Evolutionary conservation across 2,797 vertebrate species (phyloP).

Genomic region (Moxostoma hubbsi): DNA sequence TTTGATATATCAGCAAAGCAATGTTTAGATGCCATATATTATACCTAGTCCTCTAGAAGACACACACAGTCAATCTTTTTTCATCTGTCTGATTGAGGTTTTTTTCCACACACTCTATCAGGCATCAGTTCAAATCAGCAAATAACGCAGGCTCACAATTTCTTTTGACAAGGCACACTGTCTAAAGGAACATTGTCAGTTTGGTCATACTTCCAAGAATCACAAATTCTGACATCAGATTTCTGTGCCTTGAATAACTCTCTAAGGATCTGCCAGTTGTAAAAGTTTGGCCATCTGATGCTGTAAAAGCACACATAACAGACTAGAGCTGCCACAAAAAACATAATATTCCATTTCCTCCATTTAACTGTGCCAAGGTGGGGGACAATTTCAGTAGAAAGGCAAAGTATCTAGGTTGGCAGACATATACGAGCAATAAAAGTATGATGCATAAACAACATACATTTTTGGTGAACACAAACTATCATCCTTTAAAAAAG

Average conservation of each 20-base stretch:
- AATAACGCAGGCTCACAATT: conserved; percentile 27
- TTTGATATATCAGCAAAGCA: conserved; percentile 17
- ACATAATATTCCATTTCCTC: conserved; percentile 41
- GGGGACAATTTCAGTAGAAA: conserved; percentile 7
- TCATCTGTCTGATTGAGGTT: not conserved
- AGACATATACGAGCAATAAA: conserved; percentile 5
- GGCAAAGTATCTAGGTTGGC: conserved; percentile 8
- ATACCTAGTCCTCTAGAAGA: conserved; percentile 20
- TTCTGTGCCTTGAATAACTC: conserved; percentile 51
- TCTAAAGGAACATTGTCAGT: conserved; percentile 43
- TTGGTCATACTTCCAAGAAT: conserved; percentile 50
- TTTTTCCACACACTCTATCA: conserved; percentile 7
- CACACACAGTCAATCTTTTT: not conserved
- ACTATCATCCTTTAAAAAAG: not conserved
- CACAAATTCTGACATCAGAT: conserved; percentile 53
- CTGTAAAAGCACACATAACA: conserved; percentile 37
- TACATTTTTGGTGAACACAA: not conserved
- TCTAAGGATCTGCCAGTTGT: conserved; percentile 57
- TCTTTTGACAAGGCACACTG: conserved; percentile 46
- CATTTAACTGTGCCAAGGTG: conserved; percentile 15
- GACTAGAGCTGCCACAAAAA: conserved; percentile 36
- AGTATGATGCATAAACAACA: not conserved
- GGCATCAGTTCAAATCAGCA: conserved; percentile 26
- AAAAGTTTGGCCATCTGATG: conserved; percentile 22
- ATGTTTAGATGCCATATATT: conserved; percentile 11